phyloP scores from a whole-genome alignment of 2,797 vertebrate species.

The Pipistrellus pygmaeus region DNA sequence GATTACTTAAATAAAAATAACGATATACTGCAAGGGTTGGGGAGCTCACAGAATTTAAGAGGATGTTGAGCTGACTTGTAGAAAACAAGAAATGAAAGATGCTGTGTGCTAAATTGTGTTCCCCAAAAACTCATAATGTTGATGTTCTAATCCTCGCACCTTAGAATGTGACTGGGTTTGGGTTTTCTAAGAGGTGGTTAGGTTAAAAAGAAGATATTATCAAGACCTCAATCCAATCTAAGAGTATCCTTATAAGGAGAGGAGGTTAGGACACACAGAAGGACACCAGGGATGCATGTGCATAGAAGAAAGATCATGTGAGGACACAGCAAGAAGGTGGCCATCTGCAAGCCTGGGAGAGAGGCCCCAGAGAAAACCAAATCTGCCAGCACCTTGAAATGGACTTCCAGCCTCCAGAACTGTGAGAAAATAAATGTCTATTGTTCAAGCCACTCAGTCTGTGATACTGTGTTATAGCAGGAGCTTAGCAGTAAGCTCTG shows the following conservation, averaged over 20 bases:
- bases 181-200: neutral
- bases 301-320: neutral
- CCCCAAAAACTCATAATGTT: neutral
- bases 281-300: neutral
- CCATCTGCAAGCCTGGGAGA: neutral
- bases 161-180: neutral
- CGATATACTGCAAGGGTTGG: neutral
- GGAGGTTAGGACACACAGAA: neutral
- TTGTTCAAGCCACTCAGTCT: neutral
- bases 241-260: neutral
- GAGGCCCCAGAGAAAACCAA: neutral
- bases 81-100: neutral
- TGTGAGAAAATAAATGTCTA: neutral
- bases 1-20: neutral
- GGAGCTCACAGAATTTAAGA: neutral
- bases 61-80: neutral
- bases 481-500: neutral
- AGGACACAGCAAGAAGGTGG: neutral
- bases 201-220: neutral
- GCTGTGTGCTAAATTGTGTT: neutral
- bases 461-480: neutral
- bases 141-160: neutral
- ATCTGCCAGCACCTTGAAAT: neutral
- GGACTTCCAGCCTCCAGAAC: neutral
- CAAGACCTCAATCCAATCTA: neutral